Conservation (phyloP, 1,140 invertebrate species). For the Drosophila insularis region DNA sequence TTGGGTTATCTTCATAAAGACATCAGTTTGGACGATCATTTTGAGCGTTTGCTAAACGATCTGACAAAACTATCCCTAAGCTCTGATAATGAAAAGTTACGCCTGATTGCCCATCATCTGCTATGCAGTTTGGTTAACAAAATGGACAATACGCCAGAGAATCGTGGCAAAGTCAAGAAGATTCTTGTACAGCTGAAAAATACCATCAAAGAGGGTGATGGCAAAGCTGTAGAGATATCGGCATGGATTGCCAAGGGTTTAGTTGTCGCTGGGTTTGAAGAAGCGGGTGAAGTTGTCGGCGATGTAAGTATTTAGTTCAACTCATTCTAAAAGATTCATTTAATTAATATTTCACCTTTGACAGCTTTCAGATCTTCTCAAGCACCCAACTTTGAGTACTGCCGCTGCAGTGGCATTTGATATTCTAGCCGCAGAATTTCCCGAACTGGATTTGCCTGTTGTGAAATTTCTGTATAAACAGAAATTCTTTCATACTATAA, state of each 20-base stretch:
- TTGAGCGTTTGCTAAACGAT: constrained; percentile 71
- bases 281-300: constrained; percentile 71
- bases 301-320: constrained; percentile 50
- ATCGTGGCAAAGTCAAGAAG: constrained; percentile 50
- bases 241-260: constrained; percentile 78
- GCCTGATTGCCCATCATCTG: constrained; percentile 65
- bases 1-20: constrained; percentile 70
- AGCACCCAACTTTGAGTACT: constrained; percentile 67
- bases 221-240: constrained; percentile 67
- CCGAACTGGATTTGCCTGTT: constrained; percentile 73
- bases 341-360: not conserved
- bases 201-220: constrained; percentile 65
- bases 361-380: constrained; percentile 71
- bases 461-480: constrained; percentile 84
- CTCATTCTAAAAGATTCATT: not conserved
- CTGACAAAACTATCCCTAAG: constrained; percentile 65
- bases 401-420: constrained; percentile 74
- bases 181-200: constrained; percentile 48
- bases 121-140: constrained; percentile 80
- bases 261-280: constrained; percentile 65
- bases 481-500: constrained; percentile 85
- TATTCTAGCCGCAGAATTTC: constrained; percentile 71
- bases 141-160: constrained; percentile 52
- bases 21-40: constrained; percentile 73
- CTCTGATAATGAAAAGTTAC: constrained; percentile 59